phyloP scores from a whole-genome alignment of 2,888 invertebrate species.

The Muschampia plurimacula region DNA sequence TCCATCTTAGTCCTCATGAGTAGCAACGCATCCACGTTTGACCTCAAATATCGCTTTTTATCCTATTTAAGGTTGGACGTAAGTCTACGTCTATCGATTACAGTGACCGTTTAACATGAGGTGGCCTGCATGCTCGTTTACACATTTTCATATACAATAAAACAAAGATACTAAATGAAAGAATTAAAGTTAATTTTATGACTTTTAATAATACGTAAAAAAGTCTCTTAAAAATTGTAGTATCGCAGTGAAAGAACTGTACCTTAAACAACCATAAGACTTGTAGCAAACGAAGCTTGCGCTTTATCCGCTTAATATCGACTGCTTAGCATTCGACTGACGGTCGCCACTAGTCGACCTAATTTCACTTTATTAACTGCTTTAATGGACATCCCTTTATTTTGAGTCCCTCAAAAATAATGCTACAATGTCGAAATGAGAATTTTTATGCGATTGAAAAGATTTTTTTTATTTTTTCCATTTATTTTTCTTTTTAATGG shows the following conservation, averaged over 20 bases:
- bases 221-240: neutral
- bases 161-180: neutral
- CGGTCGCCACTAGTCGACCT: conserved; percentile 50
- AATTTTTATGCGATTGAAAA: neutral
- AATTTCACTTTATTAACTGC: conserved; percentile 48
- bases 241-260: conserved; percentile 10
- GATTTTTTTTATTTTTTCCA: neutral
- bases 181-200: too few relatives aligned
- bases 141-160: neutral
- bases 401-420: conserved; percentile 9
- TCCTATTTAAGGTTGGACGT: too few relatives aligned
- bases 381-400: conserved; percentile 40
- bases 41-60: too few relatives aligned
- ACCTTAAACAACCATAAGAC: conserved; percentile 23
- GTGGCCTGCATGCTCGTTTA: too few relatives aligned
- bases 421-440: conserved; percentile 8
- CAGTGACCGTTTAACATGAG: too few relatives aligned
- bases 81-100: too few relatives aligned
- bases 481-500: too few relatives aligned
- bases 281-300: conserved; percentile 36
- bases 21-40: too few relatives aligned
- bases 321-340: conserved; percentile 52
- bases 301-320: conserved; percentile 48
- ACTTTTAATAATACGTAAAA: too few relatives aligned
- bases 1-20: too few relatives aligned